phyloP scores from a whole-genome alignment of 2,113 vertebrate genomes.

The Chaenocephalus aceratus region DNA sequence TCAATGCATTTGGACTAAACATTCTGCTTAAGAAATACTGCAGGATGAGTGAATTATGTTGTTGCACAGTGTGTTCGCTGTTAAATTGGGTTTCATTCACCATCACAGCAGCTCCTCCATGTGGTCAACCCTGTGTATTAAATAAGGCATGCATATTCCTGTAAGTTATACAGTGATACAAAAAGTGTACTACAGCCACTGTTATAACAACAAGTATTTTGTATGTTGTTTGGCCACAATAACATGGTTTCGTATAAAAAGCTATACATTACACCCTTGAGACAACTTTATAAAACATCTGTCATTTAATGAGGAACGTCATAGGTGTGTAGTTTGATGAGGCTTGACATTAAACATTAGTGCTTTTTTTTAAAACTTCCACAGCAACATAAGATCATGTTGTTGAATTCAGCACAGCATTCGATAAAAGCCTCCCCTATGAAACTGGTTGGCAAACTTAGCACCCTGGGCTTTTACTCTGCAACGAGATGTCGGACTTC shows the following conservation, averaged over 20 bases:
- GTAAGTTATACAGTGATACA: background rate
- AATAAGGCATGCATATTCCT: background rate
- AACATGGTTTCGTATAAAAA: background rate
- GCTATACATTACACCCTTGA: background rate
- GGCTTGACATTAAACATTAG: slow-evolving; percentile 25
- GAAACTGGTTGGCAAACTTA: too few species aligned
- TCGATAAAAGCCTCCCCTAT: too few species aligned
- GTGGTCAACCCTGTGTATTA: slow-evolving; percentile 81
- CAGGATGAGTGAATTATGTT: background rate
- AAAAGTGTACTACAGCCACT: background rate
- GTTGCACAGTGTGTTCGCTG: background rate
- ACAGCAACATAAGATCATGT: background rate
- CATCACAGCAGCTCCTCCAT: slow-evolving; percentile 80
- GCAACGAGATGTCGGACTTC: too few species aligned
- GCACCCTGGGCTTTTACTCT: too few species aligned
- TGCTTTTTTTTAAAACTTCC: background rate
- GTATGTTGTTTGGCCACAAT: background rate
- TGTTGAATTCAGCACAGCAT: too few species aligned
- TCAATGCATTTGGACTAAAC: background rate
- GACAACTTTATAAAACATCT: slow-evolving; percentile 4
- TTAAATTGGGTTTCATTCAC: background rate
- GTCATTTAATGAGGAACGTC: slow-evolving; percentile 7
- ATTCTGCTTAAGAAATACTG: background rate
- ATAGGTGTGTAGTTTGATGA: slow-evolving; percentile 11
- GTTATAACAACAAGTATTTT: slow-evolving; percentile 17